Base-by-base conservation (phyloP, 2,113 vertebrate genomes). In the Chelonoidis abingdonii region DNA sequence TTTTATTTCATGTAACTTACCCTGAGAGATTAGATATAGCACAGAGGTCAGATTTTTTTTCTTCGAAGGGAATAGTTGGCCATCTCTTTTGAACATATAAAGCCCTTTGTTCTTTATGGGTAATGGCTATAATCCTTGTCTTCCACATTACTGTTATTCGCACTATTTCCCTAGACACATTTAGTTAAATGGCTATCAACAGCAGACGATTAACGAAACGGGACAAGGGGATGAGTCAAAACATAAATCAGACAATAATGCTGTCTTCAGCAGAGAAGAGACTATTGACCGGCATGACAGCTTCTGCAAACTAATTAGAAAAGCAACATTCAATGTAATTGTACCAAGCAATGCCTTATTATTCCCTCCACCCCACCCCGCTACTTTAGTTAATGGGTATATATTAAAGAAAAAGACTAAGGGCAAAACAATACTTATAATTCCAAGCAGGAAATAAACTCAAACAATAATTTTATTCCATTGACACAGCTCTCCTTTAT, bases 251-350 rank as follows among this genome's bases (percentile, higher is more conserved):
- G 94, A 91, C 89, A 95, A 92, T 96, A 96, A 96, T 87, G 72
- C 94, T 96, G 95, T 93, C 93, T 97, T 97, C 95, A 97, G 97
- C 96, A 97, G 88, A 89, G 96, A 91, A 92, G 87, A 94, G 83
- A 41, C 7, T 97, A 98, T 98, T 69, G 97, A 98, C 96, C 89
- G 92, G 56, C 44, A n/a, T 95, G 95, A 97, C 93, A 96, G 81
- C 53, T 88, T 96, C 84, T 97, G 96, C 88, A 94, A 97, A 97
- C 95, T 97, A 97, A 98, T 98, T 98, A 97, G 97, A 93, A 95
- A 94, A 94, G 41, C 80, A 95, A 87, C 87, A 90, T 96, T 97
- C 80, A 72, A 31, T 85, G 93, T 94, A 97, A 97, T 96, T 96
- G 95, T 95, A 91, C 72, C 84, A 87, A 91, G 88, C 80, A 84